Conservation (phyloP, 2,113 vertebrate species). For the Aptenodytes forsteri region DNA sequence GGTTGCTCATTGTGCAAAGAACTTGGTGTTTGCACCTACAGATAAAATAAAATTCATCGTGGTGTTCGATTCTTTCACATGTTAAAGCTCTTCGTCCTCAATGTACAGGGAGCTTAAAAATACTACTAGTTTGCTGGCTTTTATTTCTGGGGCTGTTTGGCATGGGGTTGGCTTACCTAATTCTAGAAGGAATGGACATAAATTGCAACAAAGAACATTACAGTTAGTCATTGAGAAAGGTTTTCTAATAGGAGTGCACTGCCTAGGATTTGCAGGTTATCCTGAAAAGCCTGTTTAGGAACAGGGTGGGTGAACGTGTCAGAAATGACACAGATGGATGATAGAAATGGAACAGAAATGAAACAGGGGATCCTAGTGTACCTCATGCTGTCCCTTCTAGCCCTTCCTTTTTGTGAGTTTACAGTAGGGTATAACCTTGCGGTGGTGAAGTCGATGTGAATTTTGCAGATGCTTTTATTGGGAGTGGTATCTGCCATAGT, state of each 20-base stretch:
- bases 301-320: neutral
- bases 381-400: neutral
- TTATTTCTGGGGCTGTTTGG: neutral
- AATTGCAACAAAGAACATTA: neutral
- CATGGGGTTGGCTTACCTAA: neutral
- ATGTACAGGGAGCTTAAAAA: neutral
- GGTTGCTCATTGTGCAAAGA: slow-evolving; percentile 74
- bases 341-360: neutral
- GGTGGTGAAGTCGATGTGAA: neutral
- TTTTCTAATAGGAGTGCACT: neutral
- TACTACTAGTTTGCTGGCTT: neutral
- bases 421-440: neutral
- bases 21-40: slow-evolving; percentile 69
- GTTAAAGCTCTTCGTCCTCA: neutral
- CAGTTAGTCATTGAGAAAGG: neutral
- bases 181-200: neutral
- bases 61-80: neutral
- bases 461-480: neutral
- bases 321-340: neutral
- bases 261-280: neutral
- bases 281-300: neutral
- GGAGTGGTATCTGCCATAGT: neutral
- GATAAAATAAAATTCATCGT: slow-evolving; percentile 4
- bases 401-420: neutral
- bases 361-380: neutral